A percentile compares a stretch with the other conserved stretches of the same genome.
Evolutionary conservation across 1,140 invertebrate genomes (phyloP).

Genomic region (Drosophila bocqueti): DNA sequence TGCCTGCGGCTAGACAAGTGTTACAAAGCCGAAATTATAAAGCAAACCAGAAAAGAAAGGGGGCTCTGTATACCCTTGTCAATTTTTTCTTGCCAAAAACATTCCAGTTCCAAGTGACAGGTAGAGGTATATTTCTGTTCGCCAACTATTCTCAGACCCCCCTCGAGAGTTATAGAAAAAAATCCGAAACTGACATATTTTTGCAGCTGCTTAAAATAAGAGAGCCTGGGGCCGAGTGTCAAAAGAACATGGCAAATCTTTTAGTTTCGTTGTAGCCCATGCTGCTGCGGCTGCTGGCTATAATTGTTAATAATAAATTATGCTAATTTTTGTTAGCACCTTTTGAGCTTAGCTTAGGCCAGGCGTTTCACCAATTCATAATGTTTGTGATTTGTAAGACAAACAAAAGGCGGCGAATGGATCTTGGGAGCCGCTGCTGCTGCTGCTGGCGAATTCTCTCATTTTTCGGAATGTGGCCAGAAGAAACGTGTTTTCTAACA

Average conservation of each 20-base stretch:
- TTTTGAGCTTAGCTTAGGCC: slow-evolving; percentile 29
- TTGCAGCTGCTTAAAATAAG: slow-evolving; percentile 16
- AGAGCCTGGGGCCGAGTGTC: slow-evolving; percentile 13
- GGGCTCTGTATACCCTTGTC: slow-evolving; percentile 25
- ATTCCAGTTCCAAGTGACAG: slow-evolving; percentile 26
- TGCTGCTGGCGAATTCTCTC: slow-evolving; percentile 76
- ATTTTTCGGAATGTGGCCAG: slow-evolving; percentile 66
- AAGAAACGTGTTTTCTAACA: slow-evolving; percentile 78
- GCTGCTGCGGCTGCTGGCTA: slow-evolving; percentile 60
- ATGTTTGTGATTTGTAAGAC: slow-evolving; percentile 80
- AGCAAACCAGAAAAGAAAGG: slow-evolving; percentile 34
- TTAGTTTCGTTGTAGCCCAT: slow-evolving; percentile 30
- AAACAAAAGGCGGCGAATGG: slow-evolving; percentile 55
- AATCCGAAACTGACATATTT: slow-evolving; percentile 27
- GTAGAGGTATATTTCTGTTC: slow-evolving; percentile 12
- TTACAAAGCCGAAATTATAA: slow-evolving; percentile 7
- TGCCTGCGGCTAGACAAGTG: slow-evolving; percentile 34
- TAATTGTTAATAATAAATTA: slow-evolving; percentile 79
- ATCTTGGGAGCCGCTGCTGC: slow-evolving; percentile 44
- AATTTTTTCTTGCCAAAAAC: slow-evolving; percentile 21
- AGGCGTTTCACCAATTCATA: slow-evolving; percentile 73
- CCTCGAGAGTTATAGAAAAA: slow-evolving; percentile 12
- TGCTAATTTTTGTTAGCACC: slow-evolving; percentile 76
- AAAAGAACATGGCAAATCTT: slow-evolving; percentile 35
- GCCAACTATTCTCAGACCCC: slow-evolving; percentile 3